phyloP scores from a whole-genome alignment of 2,888 invertebrate species.

The Agrenia bidenticulata region DNA sequence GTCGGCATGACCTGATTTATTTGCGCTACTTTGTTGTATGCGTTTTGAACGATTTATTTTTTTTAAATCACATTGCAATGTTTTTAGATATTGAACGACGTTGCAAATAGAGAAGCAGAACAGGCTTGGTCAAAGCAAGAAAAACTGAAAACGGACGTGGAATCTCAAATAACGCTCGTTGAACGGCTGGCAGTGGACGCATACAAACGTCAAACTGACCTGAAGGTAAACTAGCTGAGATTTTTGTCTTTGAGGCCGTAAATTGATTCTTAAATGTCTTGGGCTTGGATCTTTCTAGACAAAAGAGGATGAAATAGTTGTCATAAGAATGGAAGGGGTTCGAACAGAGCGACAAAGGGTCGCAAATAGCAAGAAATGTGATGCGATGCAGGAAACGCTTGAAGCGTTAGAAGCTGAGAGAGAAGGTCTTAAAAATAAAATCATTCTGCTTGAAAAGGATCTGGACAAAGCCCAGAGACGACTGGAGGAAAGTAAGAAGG shows the following conservation, averaged over 20 bases:
- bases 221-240: slow-evolving; percentile 32
- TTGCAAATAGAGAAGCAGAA: slow-evolving; percentile 41
- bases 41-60: not conserved
- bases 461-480: slow-evolving; percentile 44
- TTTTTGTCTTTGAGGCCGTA: too few relatives aligned
- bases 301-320: slow-evolving; percentile 37
- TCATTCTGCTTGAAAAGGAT: slow-evolving; percentile 43
- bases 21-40: too few relatives aligned
- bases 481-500: slow-evolving; percentile 40
- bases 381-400: slow-evolving; percentile 30
- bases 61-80: too few relatives aligned
- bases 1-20: too few relatives aligned
- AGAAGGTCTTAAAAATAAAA: slow-evolving; percentile 43
- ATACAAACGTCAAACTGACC: slow-evolving; percentile 34
- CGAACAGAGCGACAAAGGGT: slow-evolving; percentile 26
- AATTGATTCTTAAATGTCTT: too few relatives aligned
- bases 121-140: slow-evolving; percentile 31
- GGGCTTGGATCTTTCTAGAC: too few relatives aligned
- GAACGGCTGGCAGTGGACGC: slow-evolving; percentile 40
- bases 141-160: slow-evolving; percentile 44
- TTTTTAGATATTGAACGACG: slow-evolving; percentile 40
- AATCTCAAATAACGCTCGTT: slow-evolving; percentile 37
- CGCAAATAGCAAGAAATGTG: slow-evolving; percentile 33
- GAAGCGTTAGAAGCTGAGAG: slow-evolving; percentile 39
- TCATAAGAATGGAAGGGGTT: slow-evolving; percentile 30